These are phyloP conservation scores for Corydoras maculifer DNA, from an alignment of 2,113 vertebrate species.

Conservation along the genomic window DNA sequence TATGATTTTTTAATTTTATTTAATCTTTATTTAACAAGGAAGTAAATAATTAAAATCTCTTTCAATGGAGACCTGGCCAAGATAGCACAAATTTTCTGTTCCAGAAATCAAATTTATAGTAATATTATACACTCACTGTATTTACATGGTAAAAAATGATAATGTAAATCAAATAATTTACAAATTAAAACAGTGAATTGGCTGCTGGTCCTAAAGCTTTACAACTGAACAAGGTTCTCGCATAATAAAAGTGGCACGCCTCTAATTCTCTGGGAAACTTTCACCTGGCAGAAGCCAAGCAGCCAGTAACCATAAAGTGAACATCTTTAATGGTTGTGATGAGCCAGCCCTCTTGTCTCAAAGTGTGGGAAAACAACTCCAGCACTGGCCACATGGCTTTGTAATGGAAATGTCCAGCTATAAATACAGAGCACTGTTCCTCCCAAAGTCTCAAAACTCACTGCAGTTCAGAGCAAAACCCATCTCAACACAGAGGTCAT, in stretches of 20 bases:
- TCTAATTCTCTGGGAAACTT: constrained; percentile 63
- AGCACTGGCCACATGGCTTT: constrained; percentile 68
- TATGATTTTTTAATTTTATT: too few relatives aligned
- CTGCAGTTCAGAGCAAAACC: constrained; percentile 40
- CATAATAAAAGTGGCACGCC: constrained; percentile 18
- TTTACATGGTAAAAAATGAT: too few relatives aligned
- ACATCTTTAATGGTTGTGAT: constrained; percentile 60
- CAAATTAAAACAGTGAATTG: not conserved
- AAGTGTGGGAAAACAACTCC: constrained; percentile 73
- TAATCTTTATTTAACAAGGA: too few relatives aligned
- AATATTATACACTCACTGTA: too few relatives aligned
- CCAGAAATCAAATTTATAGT: too few relatives aligned
- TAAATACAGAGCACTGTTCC: constrained; percentile 57
- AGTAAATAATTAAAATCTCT: too few relatives aligned
- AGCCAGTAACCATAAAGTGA: constrained; percentile 61
- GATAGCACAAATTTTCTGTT: too few relatives aligned
- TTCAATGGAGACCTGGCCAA: too few relatives aligned
- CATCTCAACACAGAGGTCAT: constrained; percentile 46
- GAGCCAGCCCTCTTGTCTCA: constrained; percentile 58
- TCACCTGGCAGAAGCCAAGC: constrained; percentile 49
- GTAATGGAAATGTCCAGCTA: constrained; percentile 67
- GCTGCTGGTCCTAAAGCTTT: not conserved
- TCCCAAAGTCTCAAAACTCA: constrained; percentile 48
- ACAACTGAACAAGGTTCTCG: constrained; percentile 8
- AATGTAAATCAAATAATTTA: not conserved